Evolutionary conservation across 2,888 invertebrate genomes (phyloP).

Genomic region (Chloroclysta siterata): DNA sequence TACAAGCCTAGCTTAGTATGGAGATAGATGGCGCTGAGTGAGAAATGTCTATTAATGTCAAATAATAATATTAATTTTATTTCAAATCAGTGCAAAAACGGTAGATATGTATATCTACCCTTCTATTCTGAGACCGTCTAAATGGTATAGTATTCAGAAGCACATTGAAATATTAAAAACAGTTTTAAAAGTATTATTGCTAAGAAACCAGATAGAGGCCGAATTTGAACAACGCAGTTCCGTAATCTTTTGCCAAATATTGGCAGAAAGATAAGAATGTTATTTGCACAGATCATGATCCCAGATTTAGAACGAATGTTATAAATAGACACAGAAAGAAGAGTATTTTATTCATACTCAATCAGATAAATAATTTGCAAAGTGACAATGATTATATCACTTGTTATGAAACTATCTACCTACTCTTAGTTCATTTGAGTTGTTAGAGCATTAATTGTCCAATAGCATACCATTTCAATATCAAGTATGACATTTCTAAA

Average conservation of each 20-base stretch:
- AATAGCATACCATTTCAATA: no score
- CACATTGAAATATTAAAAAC: not conserved
- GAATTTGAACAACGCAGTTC: not conserved
- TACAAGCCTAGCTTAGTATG: no score
- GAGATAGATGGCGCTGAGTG: no score
- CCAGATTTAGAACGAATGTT: not conserved
- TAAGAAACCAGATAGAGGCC: not conserved
- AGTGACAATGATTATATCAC: not conserved
- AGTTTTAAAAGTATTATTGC: not conserved
- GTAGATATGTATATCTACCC: no score
- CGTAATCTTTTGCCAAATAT: conserved; percentile 12
- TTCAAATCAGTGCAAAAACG: no score
- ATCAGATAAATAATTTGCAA: not conserved
- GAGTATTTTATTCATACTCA: not conserved
- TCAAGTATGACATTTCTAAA: no score
- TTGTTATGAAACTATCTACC: not conserved
- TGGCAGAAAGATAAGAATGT: conserved; percentile 6
- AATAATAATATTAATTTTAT: no score
- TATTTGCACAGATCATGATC: conserved; percentile 13
- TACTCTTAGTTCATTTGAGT: no score
- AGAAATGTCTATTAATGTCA: no score
- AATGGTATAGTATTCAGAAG: not conserved
- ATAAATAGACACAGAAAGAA: not conserved
- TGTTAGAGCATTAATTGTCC: no score
- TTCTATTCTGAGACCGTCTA: no score